Evolutionary conservation across 1,140 invertebrate species (phyloP), one percentile per base, ranked within the genome.

Genomic region (Lepidotrigona ventralis): DNA sequence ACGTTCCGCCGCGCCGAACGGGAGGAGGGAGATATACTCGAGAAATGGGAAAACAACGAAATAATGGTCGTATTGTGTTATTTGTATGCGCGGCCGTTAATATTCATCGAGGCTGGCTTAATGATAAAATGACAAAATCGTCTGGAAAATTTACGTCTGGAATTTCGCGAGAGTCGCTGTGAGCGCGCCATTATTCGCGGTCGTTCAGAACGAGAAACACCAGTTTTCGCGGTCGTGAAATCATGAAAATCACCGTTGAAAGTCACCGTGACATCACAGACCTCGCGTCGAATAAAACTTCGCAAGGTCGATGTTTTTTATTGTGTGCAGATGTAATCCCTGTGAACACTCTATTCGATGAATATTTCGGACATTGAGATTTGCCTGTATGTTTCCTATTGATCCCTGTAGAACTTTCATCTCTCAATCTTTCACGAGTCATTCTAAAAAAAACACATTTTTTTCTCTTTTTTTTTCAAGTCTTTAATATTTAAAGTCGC

Each of bases 161-260:
- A 29, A 66, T 33, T 66, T 33, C 33, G 1, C 33, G 33, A 33
- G 33, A 33, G 33, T 33, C 33, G 33, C 33, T n/a, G 46, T 56
- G 21, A 53, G 51, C n/a, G 76, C 26, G 23, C 76, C 76, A 46
- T 87, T 53, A 86, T 66, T 87, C 80, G 69, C 39, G 64, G 64
- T 83, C n/a, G 39, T 85, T 85, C 33, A 46, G 6, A n/a, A 72
- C 46, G 66, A 58, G 66, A 76, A 82, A 85, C 56, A 68, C 60
- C 63, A 17, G 39, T 78, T 46, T 76, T 70, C 54, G 68, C 60
- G 74, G 75, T 83, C 68, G 23, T 75, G 85, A 86, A 85, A 85
- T 77, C 79, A 58, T 77, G 83, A 39, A 39, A 39, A 39, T 51
- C 60, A 69, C 26, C 63, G 53, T 6, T 26, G n/a, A n/a, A n/a